A percentile compares a stretch with the other conserved stretches of the same genome.
Evolutionary conservation across 2,113 vertebrate species (phyloP).

Genomic region (Sorex fumeus): DNA sequence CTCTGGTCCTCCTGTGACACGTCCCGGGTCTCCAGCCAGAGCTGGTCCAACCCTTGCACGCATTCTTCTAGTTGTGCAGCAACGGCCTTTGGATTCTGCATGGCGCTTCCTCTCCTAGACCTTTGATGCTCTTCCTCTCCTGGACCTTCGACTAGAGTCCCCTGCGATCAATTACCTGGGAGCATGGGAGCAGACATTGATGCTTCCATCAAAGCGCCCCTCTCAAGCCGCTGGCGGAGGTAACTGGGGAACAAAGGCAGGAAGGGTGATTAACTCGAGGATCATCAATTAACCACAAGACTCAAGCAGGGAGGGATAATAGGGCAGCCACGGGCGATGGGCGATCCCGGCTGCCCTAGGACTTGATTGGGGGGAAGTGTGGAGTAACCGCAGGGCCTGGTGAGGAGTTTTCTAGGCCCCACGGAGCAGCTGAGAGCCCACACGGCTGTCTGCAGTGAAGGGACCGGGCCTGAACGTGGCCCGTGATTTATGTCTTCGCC

Average conservation of each 20-base stretch:
- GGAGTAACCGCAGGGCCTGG: slow-evolving; percentile 83
- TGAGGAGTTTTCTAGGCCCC: background rate
- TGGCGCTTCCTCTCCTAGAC: slow-evolving; percentile 83
- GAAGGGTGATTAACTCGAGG: slow-evolving; percentile 90
- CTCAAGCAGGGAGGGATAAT: slow-evolving; percentile 90
- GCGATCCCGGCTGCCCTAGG: slow-evolving; percentile 83
- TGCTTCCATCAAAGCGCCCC: slow-evolving; percentile 87
- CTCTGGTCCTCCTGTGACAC: slow-evolving; percentile 73
- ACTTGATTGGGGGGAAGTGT: slow-evolving; percentile 85
- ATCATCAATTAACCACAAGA: slow-evolving; percentile 89
- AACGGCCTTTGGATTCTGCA: slow-evolving; percentile 90
- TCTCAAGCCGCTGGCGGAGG: slow-evolving; percentile 82
- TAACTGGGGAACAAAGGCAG: slow-evolving; percentile 90
- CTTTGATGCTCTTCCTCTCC: slow-evolving; percentile 83
- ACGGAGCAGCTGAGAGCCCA: too few species aligned
- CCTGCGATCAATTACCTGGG: slow-evolving; percentile 87
- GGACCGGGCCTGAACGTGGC: background rate
- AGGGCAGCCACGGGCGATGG: slow-evolving; percentile 86
- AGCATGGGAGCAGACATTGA: slow-evolving; percentile 87
- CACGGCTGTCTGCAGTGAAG: too few species aligned
- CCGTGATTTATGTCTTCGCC: slow-evolving; percentile 57
- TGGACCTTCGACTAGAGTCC: slow-evolving; percentile 82
- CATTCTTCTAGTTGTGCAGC: slow-evolving; percentile 90
- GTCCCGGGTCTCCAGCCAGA: slow-evolving; percentile 73
- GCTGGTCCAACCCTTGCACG: slow-evolving; percentile 80